Conservation (phyloP, 2,113 vertebrate genomes). For the Marcusenius ussheri region DNA sequence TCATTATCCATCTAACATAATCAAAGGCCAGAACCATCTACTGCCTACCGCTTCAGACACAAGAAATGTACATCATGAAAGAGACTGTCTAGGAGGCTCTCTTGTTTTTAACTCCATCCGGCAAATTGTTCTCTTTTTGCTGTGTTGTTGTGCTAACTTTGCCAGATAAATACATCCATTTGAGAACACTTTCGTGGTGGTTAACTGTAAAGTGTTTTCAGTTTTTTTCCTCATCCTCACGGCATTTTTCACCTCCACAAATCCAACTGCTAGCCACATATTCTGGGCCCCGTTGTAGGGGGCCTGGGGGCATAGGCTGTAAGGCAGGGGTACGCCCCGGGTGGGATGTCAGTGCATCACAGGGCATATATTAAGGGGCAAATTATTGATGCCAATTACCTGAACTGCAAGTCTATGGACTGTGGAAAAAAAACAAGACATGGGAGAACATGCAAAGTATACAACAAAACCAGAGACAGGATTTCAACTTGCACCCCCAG, state of each 20-base stretch:
- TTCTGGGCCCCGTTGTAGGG: background rate
- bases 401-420: background rate
- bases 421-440: background rate
- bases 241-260: background rate
- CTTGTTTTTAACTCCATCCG: slow-evolving; percentile 41
- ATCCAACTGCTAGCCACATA: background rate
- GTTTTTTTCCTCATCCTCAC: background rate
- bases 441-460: background rate
- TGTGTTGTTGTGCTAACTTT: background rate
- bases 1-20: slow-evolving; percentile 35
- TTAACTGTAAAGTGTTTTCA: background rate
- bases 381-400: background rate
- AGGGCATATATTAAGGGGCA: background rate
- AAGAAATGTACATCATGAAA: slow-evolving; percentile 13
- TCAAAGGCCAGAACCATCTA: background rate
- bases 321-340: background rate
- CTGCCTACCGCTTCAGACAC: slow-evolving; percentile 19
- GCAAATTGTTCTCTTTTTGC: slow-evolving; percentile 30
- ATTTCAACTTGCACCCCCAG: background rate
- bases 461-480: background rate
- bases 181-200: background rate
- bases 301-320: background rate
- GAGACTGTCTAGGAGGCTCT: slow-evolving; percentile 26
- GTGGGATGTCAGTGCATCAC: background rate
- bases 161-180: background rate